A percentile compares a stretch with the other conserved stretches of the same genome.
Evolutionary conservation across 1,140 invertebrate genomes (phyloP).

Genomic region (Nomia melanderi): DNA sequence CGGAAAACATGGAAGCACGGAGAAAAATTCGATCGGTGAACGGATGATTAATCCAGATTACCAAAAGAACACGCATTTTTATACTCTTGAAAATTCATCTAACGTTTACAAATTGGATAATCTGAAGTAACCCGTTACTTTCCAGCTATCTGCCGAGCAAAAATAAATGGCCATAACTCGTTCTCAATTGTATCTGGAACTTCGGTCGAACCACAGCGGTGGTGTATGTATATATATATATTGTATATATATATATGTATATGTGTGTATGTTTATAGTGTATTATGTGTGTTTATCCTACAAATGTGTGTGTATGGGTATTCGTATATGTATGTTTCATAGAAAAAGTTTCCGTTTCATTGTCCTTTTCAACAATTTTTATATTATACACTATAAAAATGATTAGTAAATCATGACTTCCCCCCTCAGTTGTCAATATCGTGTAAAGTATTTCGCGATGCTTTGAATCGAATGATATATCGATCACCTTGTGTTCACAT

Average conservation of each 20-base stretch:
- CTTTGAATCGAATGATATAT: conserved; percentile 1
- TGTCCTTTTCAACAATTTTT: conserved; percentile 29
- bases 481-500: too few species aligned
- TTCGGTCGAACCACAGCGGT: conserved; percentile 14
- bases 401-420: not conserved
- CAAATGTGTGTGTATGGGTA: too few species aligned
- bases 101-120: conserved; percentile 3
- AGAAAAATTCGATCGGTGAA: conserved; percentile 8
- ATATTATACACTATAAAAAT: conserved; percentile 37
- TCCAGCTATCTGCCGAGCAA: not conserved
- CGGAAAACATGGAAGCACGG: conserved; percentile 33
- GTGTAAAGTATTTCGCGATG: conserved; percentile 7
- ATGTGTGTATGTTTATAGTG: too few species aligned
- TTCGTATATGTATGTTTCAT: too few species aligned
- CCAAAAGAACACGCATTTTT: not conserved
- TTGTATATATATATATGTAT: too few species aligned
- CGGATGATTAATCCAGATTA: conserved; percentile 34
- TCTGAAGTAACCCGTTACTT: conserved; percentile 23
- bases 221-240: too few species aligned
- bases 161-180: conserved; percentile 37
- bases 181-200: conserved; percentile 19
- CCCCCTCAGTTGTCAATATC: not conserved
- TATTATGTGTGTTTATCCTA: too few species aligned
- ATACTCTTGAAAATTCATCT: not conserved
- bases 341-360: conserved; percentile 26